These are phyloP conservation scores for Acinonyx jubatus DNA, from an alignment of 2,113 vertebrate species.

Conservation along the genomic window DNA sequence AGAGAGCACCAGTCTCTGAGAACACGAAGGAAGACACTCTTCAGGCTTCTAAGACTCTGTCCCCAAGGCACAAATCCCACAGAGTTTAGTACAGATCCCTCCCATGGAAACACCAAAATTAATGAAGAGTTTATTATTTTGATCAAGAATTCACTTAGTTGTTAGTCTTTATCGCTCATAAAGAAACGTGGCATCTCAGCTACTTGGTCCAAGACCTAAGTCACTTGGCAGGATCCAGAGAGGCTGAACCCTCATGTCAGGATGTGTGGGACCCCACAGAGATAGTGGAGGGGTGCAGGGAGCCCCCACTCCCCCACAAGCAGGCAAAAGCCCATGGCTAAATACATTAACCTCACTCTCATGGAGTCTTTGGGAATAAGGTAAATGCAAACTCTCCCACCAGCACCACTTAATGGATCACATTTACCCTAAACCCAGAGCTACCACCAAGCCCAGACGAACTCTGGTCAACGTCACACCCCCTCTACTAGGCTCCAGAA, in stretches of 20 bases:
- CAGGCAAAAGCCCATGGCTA: neutral
- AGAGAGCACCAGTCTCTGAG: neutral
- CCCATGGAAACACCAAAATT: neutral
- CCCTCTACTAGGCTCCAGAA: neutral
- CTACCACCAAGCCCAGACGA: neutral
- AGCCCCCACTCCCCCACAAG: rapidly evolving
- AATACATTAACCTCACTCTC: neutral
- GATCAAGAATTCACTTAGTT: neutral
- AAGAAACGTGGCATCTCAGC: neutral
- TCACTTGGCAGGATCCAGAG: neutral
- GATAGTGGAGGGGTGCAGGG: neutral
- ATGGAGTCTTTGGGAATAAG: neutral
- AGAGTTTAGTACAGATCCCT: neutral
- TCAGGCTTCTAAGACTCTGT: neutral
- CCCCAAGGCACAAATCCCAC: neutral
- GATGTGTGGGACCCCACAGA: neutral
- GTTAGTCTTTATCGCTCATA: neutral
- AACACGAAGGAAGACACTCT: neutral
- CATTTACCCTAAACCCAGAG: neutral
- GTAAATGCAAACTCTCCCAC: neutral
- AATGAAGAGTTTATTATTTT: neutral
- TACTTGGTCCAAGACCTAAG: neutral
- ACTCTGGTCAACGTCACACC: rapidly evolving
- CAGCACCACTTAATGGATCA: rapidly evolving
- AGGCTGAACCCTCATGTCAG: neutral